Conservation (phyloP, 2,888 invertebrate species). For the Phymatocera aterrima region DNA sequence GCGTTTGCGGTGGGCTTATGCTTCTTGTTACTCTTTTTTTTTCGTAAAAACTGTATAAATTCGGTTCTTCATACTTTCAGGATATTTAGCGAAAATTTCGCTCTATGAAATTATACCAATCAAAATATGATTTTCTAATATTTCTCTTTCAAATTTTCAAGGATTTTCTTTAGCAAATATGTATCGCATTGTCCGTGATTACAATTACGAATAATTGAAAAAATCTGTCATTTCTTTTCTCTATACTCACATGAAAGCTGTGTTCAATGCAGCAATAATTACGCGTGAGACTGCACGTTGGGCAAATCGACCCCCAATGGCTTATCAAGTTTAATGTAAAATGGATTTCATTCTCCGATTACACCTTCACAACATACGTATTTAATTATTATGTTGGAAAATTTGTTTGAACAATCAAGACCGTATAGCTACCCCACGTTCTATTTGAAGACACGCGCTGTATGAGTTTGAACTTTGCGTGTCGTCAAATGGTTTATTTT, state of each 20-base stretch:
- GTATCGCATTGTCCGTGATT: too few relatives aligned
- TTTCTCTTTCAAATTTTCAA: too few relatives aligned
- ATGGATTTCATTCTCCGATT: not conserved
- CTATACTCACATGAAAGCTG: not conserved
- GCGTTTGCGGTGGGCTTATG: constrained; percentile 54
- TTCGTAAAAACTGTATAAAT: not conserved
- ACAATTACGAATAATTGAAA: not conserved
- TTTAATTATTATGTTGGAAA: too few relatives aligned
- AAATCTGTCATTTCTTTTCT: not conserved
- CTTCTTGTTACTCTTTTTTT: constrained; percentile 49
- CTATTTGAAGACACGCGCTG: too few relatives aligned
- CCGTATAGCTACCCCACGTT: too few relatives aligned
- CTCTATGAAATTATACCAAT: too few relatives aligned
- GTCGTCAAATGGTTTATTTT: not conserved
- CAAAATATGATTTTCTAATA: too few relatives aligned
- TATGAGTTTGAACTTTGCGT: too few relatives aligned
- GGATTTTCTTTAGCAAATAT: too few relatives aligned
- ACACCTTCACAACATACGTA: not conserved
- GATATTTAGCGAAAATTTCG: not conserved
- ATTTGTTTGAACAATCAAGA: too few relatives aligned
- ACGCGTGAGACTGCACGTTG: not conserved
- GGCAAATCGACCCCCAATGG: not conserved
- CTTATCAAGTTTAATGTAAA: not conserved
- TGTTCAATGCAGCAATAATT: not conserved
- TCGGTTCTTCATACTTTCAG: constrained; percentile 2